Base-by-base conservation (phyloP, 2,797 vertebrate species). In the Enteromius argenteus region DNA sequence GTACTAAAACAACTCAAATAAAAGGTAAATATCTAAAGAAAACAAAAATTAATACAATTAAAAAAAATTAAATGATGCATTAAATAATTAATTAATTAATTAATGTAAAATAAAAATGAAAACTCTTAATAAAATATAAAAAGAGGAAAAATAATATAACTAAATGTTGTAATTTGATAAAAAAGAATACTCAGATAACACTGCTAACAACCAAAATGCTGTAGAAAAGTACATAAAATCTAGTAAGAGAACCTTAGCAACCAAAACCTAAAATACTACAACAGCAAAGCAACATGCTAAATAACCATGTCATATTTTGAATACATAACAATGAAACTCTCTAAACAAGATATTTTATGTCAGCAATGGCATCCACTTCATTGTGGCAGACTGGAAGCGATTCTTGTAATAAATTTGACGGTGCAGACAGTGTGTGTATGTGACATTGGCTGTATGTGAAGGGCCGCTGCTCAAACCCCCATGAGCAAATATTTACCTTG, bases 401-500 rank as follows among this genome's bases (percentile, higher is more conserved):
- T n/a, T 71, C 68, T 42, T 71, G 21, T n/a, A 27, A 71, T 13
- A n/a, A 21, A 42, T 44, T 71, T 71, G 27, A 19, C 1, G 6
- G 44, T 17, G 3, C 23, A 49, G 23, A 51, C 75, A n/a, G 77
- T 51, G 77, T 60, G 42, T 80, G 44, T 51, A 23, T 80, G 23
- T 39, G 21, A 15, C 60, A 71, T 64, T 21, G 14, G 42, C 19
- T 21, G 39, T 19, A 35, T 81, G 35, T 19, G 27, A 58, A 60
- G 37, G 30, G 17, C 64, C 56, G 23, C 58, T 15, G 8, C 77
- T 53, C 53, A 83, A 46, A 72, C 71, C 35, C 73, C 66, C 71
- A 86, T 90, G 90, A 89, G 90, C 92, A 94, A 94, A 95, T 95
- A 94, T 95, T 95, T 95, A 91, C 89, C 85, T 68, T 32, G 80